Evolutionary conservation across 2,888 invertebrate genomes (phyloP).

Genomic region (Seira sanloemensis): DNA sequence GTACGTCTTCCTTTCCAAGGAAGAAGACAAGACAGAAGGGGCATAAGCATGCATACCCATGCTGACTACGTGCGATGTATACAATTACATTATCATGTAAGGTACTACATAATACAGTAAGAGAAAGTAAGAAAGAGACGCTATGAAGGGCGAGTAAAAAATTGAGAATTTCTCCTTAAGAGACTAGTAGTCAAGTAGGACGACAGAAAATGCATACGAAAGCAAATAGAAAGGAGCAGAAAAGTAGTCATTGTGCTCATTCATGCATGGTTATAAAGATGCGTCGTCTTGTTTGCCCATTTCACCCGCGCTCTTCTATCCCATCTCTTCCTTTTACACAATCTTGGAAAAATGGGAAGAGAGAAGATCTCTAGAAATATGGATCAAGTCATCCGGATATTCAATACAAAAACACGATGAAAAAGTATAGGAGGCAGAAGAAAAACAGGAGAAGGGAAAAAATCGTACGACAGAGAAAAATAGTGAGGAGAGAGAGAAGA

Average conservation of each 20-base stretch:
- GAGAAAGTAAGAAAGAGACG: neutral
- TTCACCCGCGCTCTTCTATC: neutral
- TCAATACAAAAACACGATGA: conserved; percentile 38
- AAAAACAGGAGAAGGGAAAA: neutral
- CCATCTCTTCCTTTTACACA: too few relatives aligned
- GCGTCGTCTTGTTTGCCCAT: neutral
- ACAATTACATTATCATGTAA: neutral
- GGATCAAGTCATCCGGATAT: conserved; percentile 43
- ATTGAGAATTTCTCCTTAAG: neutral
- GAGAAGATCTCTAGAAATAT: conserved; percentile 25
- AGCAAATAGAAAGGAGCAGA: neutral
- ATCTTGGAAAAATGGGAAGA: neutral
- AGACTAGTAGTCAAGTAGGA: neutral
- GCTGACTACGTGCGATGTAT: conserved; percentile 12
- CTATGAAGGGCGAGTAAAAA: neutral
- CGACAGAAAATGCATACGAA: neutral
- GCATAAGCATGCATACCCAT: neutral
- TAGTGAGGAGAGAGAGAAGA: neutral
- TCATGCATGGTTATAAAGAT: conserved; percentile 26
- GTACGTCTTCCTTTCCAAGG: conserved; percentile 1
- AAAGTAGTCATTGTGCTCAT: neutral
- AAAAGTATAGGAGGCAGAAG: neutral
- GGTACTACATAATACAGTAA: neutral
- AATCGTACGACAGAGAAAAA: neutral
- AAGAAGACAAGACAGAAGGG: neutral